Base-by-base conservation (phyloP, 2,888 invertebrate species). In the Linnaemya tessellans region DNA sequence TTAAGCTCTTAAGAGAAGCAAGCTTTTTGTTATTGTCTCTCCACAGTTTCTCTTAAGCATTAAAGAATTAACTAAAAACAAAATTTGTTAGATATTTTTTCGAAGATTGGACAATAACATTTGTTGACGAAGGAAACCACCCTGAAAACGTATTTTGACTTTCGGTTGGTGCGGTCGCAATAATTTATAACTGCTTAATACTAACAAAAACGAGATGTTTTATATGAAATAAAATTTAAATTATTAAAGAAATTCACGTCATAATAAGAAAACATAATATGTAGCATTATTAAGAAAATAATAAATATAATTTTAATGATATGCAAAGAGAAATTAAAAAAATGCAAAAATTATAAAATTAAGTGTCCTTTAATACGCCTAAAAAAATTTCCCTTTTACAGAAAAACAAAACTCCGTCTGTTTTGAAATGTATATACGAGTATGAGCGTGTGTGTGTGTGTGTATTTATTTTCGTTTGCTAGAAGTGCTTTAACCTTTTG, bases 81-180 rank as follows among this genome's bases (percentile, higher is more conserved):
- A 67, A 38, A 54, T 5, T 41, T 49, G 8, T 51, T 41, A 18
- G 9, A n/a, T 49, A 56, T 46, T 38, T 80, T 79, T 83, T 82
- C 82, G 87, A 78, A 87, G n/a, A 80, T 81, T 71, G 73, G 73
- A 77, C 83, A 83, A 80, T 71, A 82, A 83, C 73, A 83, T 74
- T 85, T 81, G 77, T 73, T 86, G 78, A 51, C 84, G 88, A 89
- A 89, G 88, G 89, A 88, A 90, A 89, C 91, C 91, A 91, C 91
- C 88, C 89, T 64, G 73, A 86, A 91, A 91, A 91, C 90, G 90
- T 89, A 90, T 89, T 92, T 89, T 88, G 89, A 89, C 91, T 89
- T 88, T 92, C 91, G 91, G 90, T 89, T 91, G 90, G 89, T 90
- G 89, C 90, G 91, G 92, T 92, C 90, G 90, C 87, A 88, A 78